A percentile compares a stretch with the other conserved stretches of the same genome.
These are phyloP conservation scores for Hymenopus coronatus DNA, from an alignment of 2,888 invertebrate species.

Conservation along the genomic window DNA sequence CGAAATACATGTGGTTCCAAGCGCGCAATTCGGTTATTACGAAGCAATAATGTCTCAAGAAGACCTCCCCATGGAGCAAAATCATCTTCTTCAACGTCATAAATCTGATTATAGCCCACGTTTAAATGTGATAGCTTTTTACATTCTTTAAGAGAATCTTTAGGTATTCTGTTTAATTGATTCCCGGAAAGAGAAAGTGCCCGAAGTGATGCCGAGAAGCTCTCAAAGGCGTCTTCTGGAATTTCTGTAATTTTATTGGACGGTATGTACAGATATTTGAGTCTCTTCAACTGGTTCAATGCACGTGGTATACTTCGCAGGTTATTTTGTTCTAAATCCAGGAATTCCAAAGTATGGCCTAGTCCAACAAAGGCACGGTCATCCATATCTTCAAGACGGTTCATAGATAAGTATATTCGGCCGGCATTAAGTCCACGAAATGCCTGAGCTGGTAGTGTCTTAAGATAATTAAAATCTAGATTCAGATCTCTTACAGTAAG, in stretches of 20 bases:
- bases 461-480: slow-evolving; percentile 75
- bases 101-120: slow-evolving; percentile 83
- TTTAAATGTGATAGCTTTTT: slow-evolving; percentile 80
- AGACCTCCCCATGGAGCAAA: slow-evolving; percentile 76
- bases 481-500: slow-evolving; percentile 76
- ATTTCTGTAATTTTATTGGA: slow-evolving; percentile 70
- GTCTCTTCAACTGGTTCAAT: slow-evolving; percentile 61
- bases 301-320: slow-evolving; percentile 68
- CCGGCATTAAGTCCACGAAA: slow-evolving; percentile 70
- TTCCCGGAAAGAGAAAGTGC: slow-evolving; percentile 81
- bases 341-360: slow-evolving; percentile 70
- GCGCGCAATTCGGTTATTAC: slow-evolving; percentile 78
- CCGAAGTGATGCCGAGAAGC: slow-evolving; percentile 61
- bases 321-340: slow-evolving; percentile 80
- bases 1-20: slow-evolving; percentile 67
- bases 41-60: slow-evolving; percentile 74
- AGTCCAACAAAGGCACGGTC: slow-evolving; percentile 70
- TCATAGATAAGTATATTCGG: slow-evolving; percentile 76
- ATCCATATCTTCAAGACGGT: slow-evolving; percentile 67
- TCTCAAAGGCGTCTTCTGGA: slow-evolving; percentile 59
- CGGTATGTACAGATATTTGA: slow-evolving; percentile 79
- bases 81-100: slow-evolving; percentile 71
- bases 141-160: slow-evolving; percentile 65
- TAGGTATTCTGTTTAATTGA: slow-evolving; percentile 70
- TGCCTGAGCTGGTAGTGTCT: slow-evolving; percentile 61